Percentiles rank a stretch among this genome's conserved stretches.
Evolutionary conservation across 37 sponge, comb jelly and placozoan species (phyloP).

Genomic region (Dysidea cf. avara): DNA sequence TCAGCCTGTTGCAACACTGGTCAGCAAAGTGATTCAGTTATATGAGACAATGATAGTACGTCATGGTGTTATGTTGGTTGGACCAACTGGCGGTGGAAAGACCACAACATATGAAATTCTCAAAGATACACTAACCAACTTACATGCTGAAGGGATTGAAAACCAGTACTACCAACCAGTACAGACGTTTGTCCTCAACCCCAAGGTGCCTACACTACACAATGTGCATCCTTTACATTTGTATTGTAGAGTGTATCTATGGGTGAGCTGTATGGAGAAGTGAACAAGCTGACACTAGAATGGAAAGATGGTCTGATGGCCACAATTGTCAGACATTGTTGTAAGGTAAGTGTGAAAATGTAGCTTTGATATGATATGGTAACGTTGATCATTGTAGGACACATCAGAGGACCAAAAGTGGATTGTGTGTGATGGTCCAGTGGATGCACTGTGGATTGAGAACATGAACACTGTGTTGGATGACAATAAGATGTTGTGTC

Average conservation of each 20-base stretch:
- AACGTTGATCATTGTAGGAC: conserved; percentile 50
- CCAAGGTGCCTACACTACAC: conserved; percentile 62
- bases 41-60: conserved; percentile 95
- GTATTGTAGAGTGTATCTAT: conserved; percentile 70
- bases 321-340: conserved; percentile 87
- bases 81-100: conserved; percentile 99
- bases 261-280: conserved; percentile 99
- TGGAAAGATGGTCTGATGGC: conserved; percentile 99
- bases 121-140: conserved; percentile 77
- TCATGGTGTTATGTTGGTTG: conserved; percentile 99
- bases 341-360: conserved; percentile 43
- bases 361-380: not conserved
- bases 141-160: conserved; percentile 64
- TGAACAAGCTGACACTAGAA: conserved; percentile 93
- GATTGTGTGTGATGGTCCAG: conserved; percentile 99
- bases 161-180: conserved; percentile 88
- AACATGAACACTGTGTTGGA: conserved; percentile 99
- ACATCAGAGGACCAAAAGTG: conserved; percentile 98
- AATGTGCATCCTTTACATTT: not conserved
- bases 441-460: conserved; percentile 99
- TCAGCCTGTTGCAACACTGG: conserved; percentile 5
- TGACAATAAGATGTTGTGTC: conserved; percentile 99
- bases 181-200: conserved; percentile 91
- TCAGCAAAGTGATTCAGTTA: conserved; percentile 91
- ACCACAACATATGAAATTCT: conserved; percentile 91